Evolutionary conservation across 2,113 vertebrate species (phyloP), one percentile per base, ranked within the genome.

Genomic region (Oriolus oriolus): DNA sequence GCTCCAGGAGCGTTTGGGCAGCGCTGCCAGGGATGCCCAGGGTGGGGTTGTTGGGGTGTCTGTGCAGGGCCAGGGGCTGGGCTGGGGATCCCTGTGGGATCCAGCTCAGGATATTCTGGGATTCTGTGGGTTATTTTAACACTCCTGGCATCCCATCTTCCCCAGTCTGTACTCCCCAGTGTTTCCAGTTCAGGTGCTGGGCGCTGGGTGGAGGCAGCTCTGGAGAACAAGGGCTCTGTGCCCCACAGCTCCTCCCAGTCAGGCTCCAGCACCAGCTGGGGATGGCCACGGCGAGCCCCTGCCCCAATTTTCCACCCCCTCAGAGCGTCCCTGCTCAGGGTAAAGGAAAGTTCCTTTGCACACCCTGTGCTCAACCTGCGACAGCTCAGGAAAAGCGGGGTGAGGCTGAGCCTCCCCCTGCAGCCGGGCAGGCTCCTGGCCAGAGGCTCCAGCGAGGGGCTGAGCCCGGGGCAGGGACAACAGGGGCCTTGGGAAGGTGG

Each of bases 251-350:
- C 5, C 26, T 50, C 65, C 59, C 15, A 1, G 11, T 7, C 7
- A 7, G 47, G 28, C 77, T 57, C 47, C 13, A 28, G 65, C 41
- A 33, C 37, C 18, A 20, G 41, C 4, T 41, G 42, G 76, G 41
- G 6, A 6, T 5, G n/a, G 49, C 14, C 30, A 5, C 53, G 19
- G 23, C 61, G 26, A 84, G 10, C 19, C n/a, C 37, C 39, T 5
- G 5, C 27, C n/a, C 30, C 44, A 10, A 2, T 20, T 31, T 39
- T 11, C 44, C 56, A 41, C 11, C 17, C 63, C 7, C 15, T 9
- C 15, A 9, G 28, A 28, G 21, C 1, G 0, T 16, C 6, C 5
- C 2, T 1, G 18, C 4, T 26, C 10, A 3, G 53, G 17, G 37
- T 41, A 68, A 52, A 47, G 2, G 9, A 13, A 9, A 19, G 24